A percentile compares a stretch with the other conserved stretches of the same genome.
phyloP scores from a whole-genome alignment of 2,113 vertebrate genomes.

The Trematocara variabile region DNA sequence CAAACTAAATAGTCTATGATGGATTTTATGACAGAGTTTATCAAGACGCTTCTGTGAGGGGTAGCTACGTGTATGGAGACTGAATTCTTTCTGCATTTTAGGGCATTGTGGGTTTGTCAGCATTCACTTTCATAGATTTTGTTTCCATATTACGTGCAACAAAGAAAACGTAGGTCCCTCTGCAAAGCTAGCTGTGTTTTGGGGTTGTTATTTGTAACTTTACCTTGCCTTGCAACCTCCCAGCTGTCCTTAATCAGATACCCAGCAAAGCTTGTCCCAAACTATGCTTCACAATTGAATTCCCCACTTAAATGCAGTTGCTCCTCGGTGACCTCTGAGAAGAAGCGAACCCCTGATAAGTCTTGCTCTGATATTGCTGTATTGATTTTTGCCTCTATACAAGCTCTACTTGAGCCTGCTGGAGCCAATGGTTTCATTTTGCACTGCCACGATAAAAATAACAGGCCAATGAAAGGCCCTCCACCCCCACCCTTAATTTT shows the following conservation, averaged over 20 bases:
- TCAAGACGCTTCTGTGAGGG: background rate
- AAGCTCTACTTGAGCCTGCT: conserved; percentile 50
- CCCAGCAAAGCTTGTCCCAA: conserved; percentile 26
- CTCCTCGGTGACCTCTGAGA: conserved; percentile 74
- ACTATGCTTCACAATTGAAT: conserved; percentile 73
- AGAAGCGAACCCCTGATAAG: conserved; percentile 75
- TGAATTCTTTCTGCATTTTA: background rate
- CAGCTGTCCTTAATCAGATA: conserved; percentile 59
- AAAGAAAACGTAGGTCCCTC: background rate
- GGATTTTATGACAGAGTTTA: background rate
- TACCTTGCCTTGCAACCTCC: background rate
- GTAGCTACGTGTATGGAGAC: background rate
- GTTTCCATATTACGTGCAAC: background rate
- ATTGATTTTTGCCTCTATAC: conserved; percentile 79
- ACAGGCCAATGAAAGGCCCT: conserved; percentile 74
- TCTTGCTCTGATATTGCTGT: conserved; percentile 79
- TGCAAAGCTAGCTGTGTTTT: background rate
- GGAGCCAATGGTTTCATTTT: conserved; percentile 76
- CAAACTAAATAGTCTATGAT: background rate
- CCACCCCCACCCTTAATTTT: conserved; percentile 57
- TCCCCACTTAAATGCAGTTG: conserved; percentile 72
- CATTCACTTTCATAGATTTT: background rate
- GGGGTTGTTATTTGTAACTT: conserved; percentile 7
- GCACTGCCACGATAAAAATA: conserved; percentile 78
- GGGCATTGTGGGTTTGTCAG: background rate